Conservation (phyloP, 2,888 invertebrate genomes). For the Melitaea athalia region DNA sequence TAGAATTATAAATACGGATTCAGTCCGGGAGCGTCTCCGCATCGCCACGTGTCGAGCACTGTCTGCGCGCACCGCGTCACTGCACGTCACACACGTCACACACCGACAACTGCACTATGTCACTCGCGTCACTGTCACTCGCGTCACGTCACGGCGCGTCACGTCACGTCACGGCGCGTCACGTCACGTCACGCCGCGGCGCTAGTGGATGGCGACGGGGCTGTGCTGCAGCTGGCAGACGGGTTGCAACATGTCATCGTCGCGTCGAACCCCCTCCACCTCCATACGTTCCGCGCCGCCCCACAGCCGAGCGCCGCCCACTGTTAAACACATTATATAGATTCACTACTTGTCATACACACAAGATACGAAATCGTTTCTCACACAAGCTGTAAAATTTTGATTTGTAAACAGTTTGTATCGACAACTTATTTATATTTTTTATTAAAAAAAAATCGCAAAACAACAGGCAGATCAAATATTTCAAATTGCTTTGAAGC, state of each 20-base stretch:
- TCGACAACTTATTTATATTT: no score
- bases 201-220: conserved; percentile 93
- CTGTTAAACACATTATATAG: conserved; percentile 45
- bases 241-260: conserved; percentile 87
- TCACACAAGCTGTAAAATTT: no score
- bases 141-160: conserved; percentile 22
- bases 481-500: no score
- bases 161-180: neutral
- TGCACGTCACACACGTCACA: conserved; percentile 15
- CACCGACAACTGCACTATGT: neutral
- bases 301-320: conserved; percentile 60
- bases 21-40: conserved; percentile 57
- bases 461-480: no score
- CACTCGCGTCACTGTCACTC: conserved; percentile 2
- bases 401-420: no score
- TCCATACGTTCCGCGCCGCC: conserved; percentile 89
- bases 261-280: conserved; percentile 70
- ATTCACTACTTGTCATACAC: neutral
- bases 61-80: conserved; percentile 22
- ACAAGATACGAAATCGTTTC: conserved; percentile 17
- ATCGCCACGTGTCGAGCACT: conserved; percentile 31
- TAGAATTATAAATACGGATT: conserved; percentile 77
- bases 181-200: conserved; percentile 19
- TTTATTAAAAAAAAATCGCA: no score
- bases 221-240: conserved; percentile 93